Conservation (phyloP, 2,113 vertebrate species). For the Amblyopsis rosae region DNA sequence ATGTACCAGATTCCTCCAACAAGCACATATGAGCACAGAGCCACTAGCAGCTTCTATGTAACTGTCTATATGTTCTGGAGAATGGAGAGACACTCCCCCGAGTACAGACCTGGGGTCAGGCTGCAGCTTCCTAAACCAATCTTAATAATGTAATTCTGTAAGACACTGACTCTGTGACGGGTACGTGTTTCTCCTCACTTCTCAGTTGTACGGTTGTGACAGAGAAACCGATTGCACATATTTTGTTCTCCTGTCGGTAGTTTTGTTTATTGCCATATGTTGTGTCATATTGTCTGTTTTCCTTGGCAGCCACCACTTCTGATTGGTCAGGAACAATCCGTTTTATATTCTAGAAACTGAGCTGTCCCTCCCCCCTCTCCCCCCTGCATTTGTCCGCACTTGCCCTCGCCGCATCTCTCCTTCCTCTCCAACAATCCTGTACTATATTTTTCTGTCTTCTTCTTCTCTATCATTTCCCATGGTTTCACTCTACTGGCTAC, state of each 20-base stretch:
- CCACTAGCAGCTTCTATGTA: conserved; percentile 47
- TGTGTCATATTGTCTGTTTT: conserved; percentile 63
- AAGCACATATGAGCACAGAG: conserved; percentile 45
- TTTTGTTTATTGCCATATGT: conserved; percentile 11
- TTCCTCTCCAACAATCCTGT: conserved; percentile 28
- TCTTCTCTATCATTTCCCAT: conserved; percentile 35
- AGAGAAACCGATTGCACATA: conserved; percentile 72
- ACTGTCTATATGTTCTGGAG: conserved; percentile 30
- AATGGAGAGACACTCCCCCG: background rate
- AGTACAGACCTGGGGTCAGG: conserved; percentile 24
- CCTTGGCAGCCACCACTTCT: conserved; percentile 58
- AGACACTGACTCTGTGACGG: conserved; percentile 35
- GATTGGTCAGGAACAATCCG: conserved; percentile 57
- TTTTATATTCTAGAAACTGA: conserved; percentile 53
- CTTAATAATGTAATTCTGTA: background rate
- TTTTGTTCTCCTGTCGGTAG: conserved; percentile 34
- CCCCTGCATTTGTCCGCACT: conserved; percentile 16
- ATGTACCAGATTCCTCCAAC: conserved; percentile 8
- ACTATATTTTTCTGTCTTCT: conserved; percentile 36
- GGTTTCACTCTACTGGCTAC: conserved; percentile 33
- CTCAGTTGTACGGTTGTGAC: conserved; percentile 57
- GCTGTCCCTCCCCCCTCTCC: conserved; percentile 23
- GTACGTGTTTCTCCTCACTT: conserved; percentile 36
- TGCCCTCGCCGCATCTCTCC: conserved; percentile 6
- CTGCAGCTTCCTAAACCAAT: conserved; percentile 1